Percentiles rank a stretch among this genome's conserved stretches.
Conservation (phyloP, 2,113 vertebrate genomes). For the Cynoglossus semilaevis region DNA sequence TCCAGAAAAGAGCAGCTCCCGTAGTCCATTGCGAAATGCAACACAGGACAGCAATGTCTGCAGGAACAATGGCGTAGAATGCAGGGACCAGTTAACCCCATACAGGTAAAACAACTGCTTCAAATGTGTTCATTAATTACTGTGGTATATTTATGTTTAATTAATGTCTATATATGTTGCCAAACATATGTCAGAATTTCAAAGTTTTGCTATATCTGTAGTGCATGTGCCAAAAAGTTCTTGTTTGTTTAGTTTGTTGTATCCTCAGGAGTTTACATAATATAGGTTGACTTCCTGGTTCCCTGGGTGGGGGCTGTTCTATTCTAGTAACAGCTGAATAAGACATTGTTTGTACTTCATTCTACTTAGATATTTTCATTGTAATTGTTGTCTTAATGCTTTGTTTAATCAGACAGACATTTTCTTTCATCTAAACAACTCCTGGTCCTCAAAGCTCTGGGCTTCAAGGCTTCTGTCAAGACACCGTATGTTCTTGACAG, state of each 20-base stretch:
- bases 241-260: too few relatives aligned
- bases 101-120: slow-evolving; percentile 77
- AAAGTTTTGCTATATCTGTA: too few relatives aligned
- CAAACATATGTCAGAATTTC: too few relatives aligned
- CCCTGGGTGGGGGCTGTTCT: too few relatives aligned
- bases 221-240: too few relatives aligned
- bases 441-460: background rate
- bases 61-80: slow-evolving; percentile 81
- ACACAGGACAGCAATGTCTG: slow-evolving; percentile 89
- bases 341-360: background rate
- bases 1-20: slow-evolving; percentile 83
- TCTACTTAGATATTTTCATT: slow-evolving; percentile 7
- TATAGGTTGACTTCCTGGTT: too few relatives aligned
- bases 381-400: background rate
- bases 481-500: slow-evolving; percentile 32
- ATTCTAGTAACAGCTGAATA: background rate
- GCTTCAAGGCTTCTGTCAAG: slow-evolving; percentile 10
- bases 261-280: too few relatives aligned
- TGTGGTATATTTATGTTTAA: too few relatives aligned
- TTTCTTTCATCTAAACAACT: slow-evolving; percentile 9
- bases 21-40: slow-evolving; percentile 86
- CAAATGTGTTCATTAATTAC: background rate
- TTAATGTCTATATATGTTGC: too few relatives aligned
- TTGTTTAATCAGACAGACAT: slow-evolving; percentile 11
- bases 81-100: slow-evolving; percentile 84